A percentile compares a stretch with the other conserved stretches of the same genome.
Conservation (phyloP, 2,888 invertebrate genomes). For the Lacanobia oleracea region DNA sequence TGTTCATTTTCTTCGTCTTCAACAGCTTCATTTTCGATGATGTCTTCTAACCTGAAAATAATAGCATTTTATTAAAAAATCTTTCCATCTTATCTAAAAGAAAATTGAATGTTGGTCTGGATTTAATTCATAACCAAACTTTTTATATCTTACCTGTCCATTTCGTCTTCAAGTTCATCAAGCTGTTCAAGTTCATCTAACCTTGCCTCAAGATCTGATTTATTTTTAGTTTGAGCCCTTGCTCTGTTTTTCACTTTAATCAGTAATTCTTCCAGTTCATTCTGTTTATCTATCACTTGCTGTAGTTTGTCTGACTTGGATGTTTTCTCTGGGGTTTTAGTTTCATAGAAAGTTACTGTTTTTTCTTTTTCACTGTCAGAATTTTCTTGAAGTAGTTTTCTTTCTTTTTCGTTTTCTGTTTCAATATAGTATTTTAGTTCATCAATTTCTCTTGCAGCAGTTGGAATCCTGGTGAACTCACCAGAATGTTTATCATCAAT, state of each 20-base stretch:
- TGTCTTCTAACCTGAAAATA: conserved; percentile 72
- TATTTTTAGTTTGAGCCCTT: conserved; percentile 73
- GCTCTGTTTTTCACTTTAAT: conserved; percentile 77
- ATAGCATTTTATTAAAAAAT: conserved; percentile 8
- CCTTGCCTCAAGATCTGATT: conserved; percentile 84
- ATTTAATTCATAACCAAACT: background rate
- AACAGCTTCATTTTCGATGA: conserved; percentile 74
- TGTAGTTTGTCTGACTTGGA: conserved; percentile 77
- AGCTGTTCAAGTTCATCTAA: conserved; percentile 90
- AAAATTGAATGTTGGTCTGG: too few relatives aligned
- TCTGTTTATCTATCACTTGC: conserved; percentile 81
- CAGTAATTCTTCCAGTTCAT: conserved; percentile 79
- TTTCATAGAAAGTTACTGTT: conserved; percentile 38
- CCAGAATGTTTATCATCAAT: background rate
- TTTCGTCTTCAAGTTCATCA: conserved; percentile 90
- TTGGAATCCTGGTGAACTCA: background rate
- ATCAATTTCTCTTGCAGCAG: conserved; percentile 6
- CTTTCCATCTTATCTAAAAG: background rate
- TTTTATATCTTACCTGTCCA: conserved; percentile 79
- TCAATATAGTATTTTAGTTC: conserved; percentile 36
- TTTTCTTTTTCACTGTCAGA: conserved; percentile 31
- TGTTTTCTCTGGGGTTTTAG: conserved; percentile 52
- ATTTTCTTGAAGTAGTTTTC: conserved; percentile 20
- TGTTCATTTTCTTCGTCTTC: conserved; percentile 65
- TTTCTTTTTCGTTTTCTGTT: conserved; percentile 30